Evolutionary conservation across 2,113 vertebrate species (phyloP), one percentile per base, ranked within the genome.

Genomic region (Engraulis encrasicolus): DNA sequence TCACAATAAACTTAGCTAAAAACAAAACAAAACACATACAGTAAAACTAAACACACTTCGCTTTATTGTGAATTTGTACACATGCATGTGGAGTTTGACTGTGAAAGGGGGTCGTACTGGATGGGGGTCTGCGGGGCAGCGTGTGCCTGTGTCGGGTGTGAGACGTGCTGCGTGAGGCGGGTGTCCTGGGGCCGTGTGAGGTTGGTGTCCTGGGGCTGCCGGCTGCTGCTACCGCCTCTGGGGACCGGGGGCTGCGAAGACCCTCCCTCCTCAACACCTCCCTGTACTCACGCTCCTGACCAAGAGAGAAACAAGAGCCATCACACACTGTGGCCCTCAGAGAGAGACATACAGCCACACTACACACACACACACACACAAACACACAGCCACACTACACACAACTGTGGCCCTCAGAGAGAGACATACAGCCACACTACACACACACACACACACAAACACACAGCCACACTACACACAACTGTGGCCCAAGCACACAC

Each of bases 241-340:
- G 93, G 61, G 87, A 89, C 86, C 89, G 94, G 85, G 86, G 81
- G 5, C 37, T 84, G 89, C 91, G 94, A 77, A 93, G 90, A 85
- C 92, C 92, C 82, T 95, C 94, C 89, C 93, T 91, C 80, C 94
- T 92, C 85, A 96, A 81, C 66, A 94, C 93, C 90, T 97, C 95
- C 90, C 95, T 93, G 93, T 95, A 94, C 89, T 94, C 92, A 88
- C 90, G 95, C 93, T 97, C 96, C 98, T 99, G 91, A n/a, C 81
- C 87, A 80, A 84, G 80, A 91, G 54, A 91, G 85, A 88, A 88
- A 93, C n/a, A 88, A 86, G 91, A 84, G 93, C 86, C 84, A 80
- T 91, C 9, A 45, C 40, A 45, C 40, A 45, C 9, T 45, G 40
- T 7, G 3, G 40, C 40, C 40, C 40, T 3, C 40, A 45, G 3